Base-by-base conservation (phyloP, 2,113 vertebrate genomes). In the Rana temporaria region DNA sequence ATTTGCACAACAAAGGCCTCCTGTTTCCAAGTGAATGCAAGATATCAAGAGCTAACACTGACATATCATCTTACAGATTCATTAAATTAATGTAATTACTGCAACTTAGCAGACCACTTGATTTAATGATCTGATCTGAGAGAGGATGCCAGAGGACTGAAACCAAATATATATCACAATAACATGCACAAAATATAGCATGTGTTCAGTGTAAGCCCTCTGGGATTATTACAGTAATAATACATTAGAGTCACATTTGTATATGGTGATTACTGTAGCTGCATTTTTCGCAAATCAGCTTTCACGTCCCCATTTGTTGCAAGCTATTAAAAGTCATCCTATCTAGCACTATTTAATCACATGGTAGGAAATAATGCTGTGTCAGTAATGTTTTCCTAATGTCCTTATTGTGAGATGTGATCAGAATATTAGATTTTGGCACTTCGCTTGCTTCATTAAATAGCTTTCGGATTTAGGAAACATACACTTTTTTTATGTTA, bases 61-160 rank as follows among this genome's bases (percentile, higher is more conserved):
- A 83, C 81, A 83, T 83, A 76, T 82, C 80, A 82, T 83, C 72
- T 83, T 68, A 75, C 81, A 75, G 81, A 83, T 76, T 83, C 80
- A 82, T 82, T 75, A 82, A 76, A 76, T 83, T 68, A 83, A 83
- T 76, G 72, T 83, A 83, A 83, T 83, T 83, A 83, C 81, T 76
- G 81, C 81, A 76, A 76, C 63, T 83, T 83, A 76, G 81, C 72
- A 60, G 72, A 67, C 81, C 81, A 76, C 81, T 83, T 76, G 72
- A 83, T 76, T 83, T 83, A 83, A 76, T 68, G 64, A 83, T 83
- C 32, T 20, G 55, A 76, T 83, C 32, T 76, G 38, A 59, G 60
- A 67, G 17, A 57, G 53, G 60, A 83, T 68, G 52, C 53, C 53
- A 65, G 12, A 66, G 22, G 66, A 80, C 17, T 69, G 65, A 42